Evolutionary conservation across 2,113 vertebrate genomes (phyloP).

Genomic region (Speoplatyrhinus poulsoni): DNA sequence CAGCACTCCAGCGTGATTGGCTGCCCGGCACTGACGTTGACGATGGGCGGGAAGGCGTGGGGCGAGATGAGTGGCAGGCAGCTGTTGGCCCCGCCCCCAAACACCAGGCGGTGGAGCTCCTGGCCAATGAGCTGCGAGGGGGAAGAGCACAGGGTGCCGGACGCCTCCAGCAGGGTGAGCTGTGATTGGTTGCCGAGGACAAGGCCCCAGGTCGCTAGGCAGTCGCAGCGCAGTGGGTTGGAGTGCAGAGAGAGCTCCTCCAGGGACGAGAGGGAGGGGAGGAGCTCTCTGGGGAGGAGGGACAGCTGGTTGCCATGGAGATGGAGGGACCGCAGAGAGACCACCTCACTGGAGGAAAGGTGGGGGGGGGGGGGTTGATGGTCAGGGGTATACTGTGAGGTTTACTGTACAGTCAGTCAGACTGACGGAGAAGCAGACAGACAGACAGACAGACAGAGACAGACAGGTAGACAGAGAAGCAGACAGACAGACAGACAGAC

Average conservation of each 20-base stretch:
- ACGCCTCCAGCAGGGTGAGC: slow-evolving; percentile 74
- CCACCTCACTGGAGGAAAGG: slow-evolving; percentile 51
- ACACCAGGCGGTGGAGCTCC: slow-evolving; percentile 74
- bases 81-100: slow-evolving; percentile 53
- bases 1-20: slow-evolving; percentile 76
- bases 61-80: slow-evolving; percentile 77
- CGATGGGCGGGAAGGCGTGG: slow-evolving; percentile 61
- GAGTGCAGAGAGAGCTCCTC: slow-evolving; percentile 76
- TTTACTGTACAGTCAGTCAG: too few species aligned
- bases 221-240: slow-evolving; percentile 82
- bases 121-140: slow-evolving; percentile 72
- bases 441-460: too few species aligned
- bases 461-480: too few species aligned
- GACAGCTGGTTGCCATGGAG: slow-evolving; percentile 76
- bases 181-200: slow-evolving; percentile 71
- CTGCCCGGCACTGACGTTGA: slow-evolving; percentile 72
- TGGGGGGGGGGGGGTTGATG: neutral
- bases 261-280: slow-evolving; percentile 68
- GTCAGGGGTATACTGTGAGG: too few species aligned
- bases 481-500: neutral
- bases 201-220: slow-evolving; percentile 76
- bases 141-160: slow-evolving; percentile 75
- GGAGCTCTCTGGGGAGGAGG: slow-evolving; percentile 65
- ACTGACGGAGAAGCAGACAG: too few species aligned
- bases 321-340: slow-evolving; percentile 74